Base-by-base conservation (phyloP, 2,797 vertebrate species). In the Geotrypetes seraphini region DNA sequence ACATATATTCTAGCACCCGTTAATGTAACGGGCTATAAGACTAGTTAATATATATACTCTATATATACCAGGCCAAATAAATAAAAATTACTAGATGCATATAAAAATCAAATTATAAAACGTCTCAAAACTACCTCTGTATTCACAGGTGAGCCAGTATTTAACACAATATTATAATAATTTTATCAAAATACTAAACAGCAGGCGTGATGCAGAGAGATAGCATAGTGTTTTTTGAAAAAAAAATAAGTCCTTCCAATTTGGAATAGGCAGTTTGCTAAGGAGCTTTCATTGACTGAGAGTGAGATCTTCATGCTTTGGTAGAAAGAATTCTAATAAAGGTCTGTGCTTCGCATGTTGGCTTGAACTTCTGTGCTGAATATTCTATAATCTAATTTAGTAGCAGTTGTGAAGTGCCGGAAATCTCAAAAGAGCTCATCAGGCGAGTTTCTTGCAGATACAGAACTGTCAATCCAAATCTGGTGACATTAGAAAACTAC, bases 371-470 rank as follows among this genome's bases (percentile, higher is more conserved):
- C 50, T 19, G 50, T 45, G 55, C 60, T 66, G 47, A 74, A 50
- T 67, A 57, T 67, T 67, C 69, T 19, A 57, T 47, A 50, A 48
- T 51, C 37, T 50, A 23, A 66, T 49, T 57, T 65, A 67, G 61
- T 50, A 63, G 59, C 28, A 36, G 49, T 54, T 64, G 63, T 46
- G 45, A 55, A 53, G 47, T 50, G 47, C 30, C 38, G 59, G 12
- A 15, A 47, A 39, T 51, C 45, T 60, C 28, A 1, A 39, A 59
- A 63, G 48, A 54, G 28, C 47, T 21, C 38, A 34, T 30, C 20
- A 45, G 56, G 47, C 47, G 40, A 66, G 43, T 14, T n/a, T 46
- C 19, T 50, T 52, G 20, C 11, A 37, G 23, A 35, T 43, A 32
- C 21, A 27, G 20, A 52, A 19, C 39, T 75, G 44, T 60, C 50